Base-by-base conservation (phyloP, 1,140 invertebrate species). In the Aphaenogaster ashmeadi region DNA sequence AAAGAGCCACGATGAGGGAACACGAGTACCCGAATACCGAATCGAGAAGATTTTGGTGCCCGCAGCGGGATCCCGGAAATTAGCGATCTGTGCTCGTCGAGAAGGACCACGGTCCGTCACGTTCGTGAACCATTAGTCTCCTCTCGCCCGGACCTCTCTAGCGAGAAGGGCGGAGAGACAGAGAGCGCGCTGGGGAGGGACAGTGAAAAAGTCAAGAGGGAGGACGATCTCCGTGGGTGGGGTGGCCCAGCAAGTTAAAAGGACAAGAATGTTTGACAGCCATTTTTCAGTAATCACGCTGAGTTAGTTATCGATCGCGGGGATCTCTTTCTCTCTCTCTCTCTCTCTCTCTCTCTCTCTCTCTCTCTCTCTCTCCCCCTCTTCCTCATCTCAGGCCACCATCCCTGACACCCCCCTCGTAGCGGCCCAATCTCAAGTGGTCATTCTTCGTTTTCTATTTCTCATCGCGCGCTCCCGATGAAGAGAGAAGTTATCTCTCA, bases 261-360 rank as follows among this genome's bases (percentile, higher is more conserved):
- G 93, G 93, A 94, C 92, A 94, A 93, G 93, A 94, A 95, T 95
- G 92, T 95, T 95, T 95, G 94, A 95, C 95, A 95, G 94, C 94
- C 93, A 95, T 95, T 95, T 95, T 95, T 95, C 94, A 95, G 93
- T 95, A 94, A 95, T 95, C 94, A 93, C 92, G 90, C 92, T 89
- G 91, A 91, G 94, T 93, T 94, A 92, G 91, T 94, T 95, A 95
- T 95, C 94, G 93, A 94, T 91, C 87, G 91, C 90, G 83, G 83
- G 83, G 91, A 95, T 95, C 94, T 94, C 75, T 90, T 91, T 85
- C 89, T 88, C 92, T 80, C 87, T 33, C 80, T 72, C 56, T 81
- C 87, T 86, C 56, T 62, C 72, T 66, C 52, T 81, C 41, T 87
- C 88, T 87, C 75, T 90, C 91, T 85, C 89, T 88, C 92, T 80